Evolutionary conservation across 2,888 invertebrate species (phyloP), one percentile per base, ranked within the genome.

Genomic region (Achlya flavicornis): DNA sequence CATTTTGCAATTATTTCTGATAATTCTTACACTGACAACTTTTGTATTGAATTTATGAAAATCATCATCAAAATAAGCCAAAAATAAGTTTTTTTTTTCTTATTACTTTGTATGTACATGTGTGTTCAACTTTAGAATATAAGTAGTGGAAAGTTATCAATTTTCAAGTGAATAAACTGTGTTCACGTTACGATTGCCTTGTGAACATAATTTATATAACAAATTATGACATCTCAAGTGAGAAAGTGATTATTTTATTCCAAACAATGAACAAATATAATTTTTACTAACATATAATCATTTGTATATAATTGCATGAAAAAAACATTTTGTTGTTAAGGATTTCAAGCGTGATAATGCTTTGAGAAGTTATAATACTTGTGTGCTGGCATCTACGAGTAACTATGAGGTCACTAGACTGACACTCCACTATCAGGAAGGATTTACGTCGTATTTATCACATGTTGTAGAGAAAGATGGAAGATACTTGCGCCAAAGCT

Each of bases 101-200:
- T 85, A 77, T 82, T 78, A 81, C 74, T 82, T 79, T 77, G 74
- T 79, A 81, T 88, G 85, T 90, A 87, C 87, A 88, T 88, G 90
- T 92, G 91, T 93, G 91, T 93, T 92, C 91, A 93, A 87, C 73
- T 81, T 79, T 91, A 91, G 87, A 73, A 64, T 79, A 64, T 92
- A 92, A 91, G 91, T 92, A 90, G 90, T 77, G 67, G 82, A 87
- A 60, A 81, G 79, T 78, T 78, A 66, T 82, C 84, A 85, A 78
- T 81, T 74, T 78, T 74, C 69, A 72, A 81, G 86, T 86, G 84
- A 79, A 78, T 76, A 53, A 68, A 69, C 63, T 73, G 64, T 73
- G 63, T 81, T 83, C 74, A 78, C 83, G 81, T 74, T 70, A 73
- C 78, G 72, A 84, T 78, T 80, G 86, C 86, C 84, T 85, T 86